A percentile compares a stretch with the other conserved stretches of the same genome.
Conservation (phyloP, 2,113 vertebrate species). For the Cervus canadensis region DNA sequence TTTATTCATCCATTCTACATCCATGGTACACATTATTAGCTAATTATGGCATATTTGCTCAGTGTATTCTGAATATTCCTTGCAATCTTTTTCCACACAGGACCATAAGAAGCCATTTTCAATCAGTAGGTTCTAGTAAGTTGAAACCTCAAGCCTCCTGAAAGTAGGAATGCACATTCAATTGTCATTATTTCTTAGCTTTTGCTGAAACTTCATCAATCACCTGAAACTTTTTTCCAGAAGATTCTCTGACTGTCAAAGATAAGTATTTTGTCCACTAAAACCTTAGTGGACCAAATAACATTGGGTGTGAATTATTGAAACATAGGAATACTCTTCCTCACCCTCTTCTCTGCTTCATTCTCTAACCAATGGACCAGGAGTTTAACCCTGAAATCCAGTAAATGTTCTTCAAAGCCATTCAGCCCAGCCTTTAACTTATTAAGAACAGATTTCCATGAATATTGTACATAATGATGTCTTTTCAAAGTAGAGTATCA, state of each 20-base stretch:
- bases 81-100: background rate
- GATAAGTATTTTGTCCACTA: background rate
- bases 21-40: background rate
- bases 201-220: conserved; percentile 10
- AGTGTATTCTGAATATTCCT: background rate
- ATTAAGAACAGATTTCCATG: background rate
- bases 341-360: background rate
- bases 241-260: background rate
- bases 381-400: conserved; percentile 8
- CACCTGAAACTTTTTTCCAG: background rate
- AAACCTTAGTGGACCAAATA: background rate
- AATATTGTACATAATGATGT: background rate
- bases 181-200: background rate
- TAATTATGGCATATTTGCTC: background rate
- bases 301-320: background rate
- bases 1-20: background rate
- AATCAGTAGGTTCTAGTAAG: background rate
- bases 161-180: background rate
- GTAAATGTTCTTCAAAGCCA: background rate
- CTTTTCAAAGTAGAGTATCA: conserved; percentile 37
- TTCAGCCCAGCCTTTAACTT: background rate
- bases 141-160: background rate
- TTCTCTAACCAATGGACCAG: background rate
- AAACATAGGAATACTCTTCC: background rate
- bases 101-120: background rate